phyloP scores from a whole-genome alignment of 1,140 invertebrate species.

The Neodiprion lecontei region DNA sequence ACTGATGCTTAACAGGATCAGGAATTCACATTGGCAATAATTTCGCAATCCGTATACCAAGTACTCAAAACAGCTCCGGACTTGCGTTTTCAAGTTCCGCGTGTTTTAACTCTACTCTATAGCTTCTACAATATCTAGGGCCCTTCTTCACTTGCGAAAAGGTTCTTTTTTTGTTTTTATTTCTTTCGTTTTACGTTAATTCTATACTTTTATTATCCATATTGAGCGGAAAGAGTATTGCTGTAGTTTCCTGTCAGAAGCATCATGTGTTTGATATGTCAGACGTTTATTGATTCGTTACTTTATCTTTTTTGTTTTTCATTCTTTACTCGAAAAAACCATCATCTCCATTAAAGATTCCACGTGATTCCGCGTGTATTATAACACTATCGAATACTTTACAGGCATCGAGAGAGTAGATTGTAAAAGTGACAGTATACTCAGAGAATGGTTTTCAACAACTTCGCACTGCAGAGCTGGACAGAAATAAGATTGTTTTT shows the following conservation, averaged over 20 bases:
- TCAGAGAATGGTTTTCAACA: slow-evolving; percentile 11
- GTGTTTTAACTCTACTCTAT: background rate
- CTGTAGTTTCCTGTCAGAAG: slow-evolving; percentile 50
- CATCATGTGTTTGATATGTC: slow-evolving; percentile 56
- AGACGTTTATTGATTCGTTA: slow-evolving; percentile 37
- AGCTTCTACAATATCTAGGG: background rate
- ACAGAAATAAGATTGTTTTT: slow-evolving; percentile 16
- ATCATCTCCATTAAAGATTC: slow-evolving; percentile 24
- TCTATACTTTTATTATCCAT: slow-evolving; percentile 44
- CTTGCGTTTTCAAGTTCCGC: background rate
- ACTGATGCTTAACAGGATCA: too few species aligned
- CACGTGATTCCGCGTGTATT: slow-evolving; percentile 26
- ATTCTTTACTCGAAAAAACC: slow-evolving; percentile 21
- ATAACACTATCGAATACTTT: slow-evolving; percentile 39
- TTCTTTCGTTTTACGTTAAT: background rate
- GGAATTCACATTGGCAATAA: too few species aligned
- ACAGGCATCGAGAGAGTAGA: slow-evolving; percentile 19
- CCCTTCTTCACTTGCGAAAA: background rate
- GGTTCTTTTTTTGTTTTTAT: background rate
- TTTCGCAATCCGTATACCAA: background rate
- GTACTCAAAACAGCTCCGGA: background rate
- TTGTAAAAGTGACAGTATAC: slow-evolving; percentile 20
- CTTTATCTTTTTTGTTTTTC: slow-evolving; percentile 29
- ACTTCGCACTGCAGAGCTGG: slow-evolving; percentile 26
- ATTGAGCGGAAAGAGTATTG: slow-evolving; percentile 56